Percentiles rank a stretch among this genome's conserved stretches.
Evolutionary conservation across 2,888 invertebrate species (phyloP).

Genomic region (Coenonympha glycerion): DNA sequence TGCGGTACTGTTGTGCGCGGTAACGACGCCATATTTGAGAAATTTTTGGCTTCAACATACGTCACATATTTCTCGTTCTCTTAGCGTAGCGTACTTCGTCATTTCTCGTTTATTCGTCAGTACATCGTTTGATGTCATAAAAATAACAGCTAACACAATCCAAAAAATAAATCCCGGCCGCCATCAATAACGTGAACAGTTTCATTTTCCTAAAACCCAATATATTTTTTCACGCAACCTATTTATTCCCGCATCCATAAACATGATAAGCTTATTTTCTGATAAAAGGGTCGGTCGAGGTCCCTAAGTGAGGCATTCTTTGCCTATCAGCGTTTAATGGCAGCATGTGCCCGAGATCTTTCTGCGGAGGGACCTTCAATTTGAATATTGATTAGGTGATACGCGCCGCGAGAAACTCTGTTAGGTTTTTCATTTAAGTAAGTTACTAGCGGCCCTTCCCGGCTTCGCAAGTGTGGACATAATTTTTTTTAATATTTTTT

Average conservation of each 20-base stretch:
- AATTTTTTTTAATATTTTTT: too few relatives aligned
- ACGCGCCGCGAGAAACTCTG: constrained; percentile 40
- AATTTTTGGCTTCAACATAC: too few relatives aligned
- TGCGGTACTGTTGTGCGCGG: too few relatives aligned
- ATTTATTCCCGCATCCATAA: constrained; percentile 61
- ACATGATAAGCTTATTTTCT: constrained; percentile 71
- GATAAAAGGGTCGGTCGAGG: constrained; percentile 66
- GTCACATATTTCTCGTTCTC: too few relatives aligned
- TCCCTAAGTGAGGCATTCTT: constrained; percentile 69
- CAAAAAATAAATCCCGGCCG: constrained; percentile 1
- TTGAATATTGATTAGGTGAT: constrained; percentile 67
- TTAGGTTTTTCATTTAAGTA: constrained; percentile 49
- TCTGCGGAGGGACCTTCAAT: constrained; percentile 56
- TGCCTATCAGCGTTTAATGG: constrained; percentile 67
- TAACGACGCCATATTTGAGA: too few relatives aligned
- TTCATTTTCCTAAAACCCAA: constrained; percentile 24
- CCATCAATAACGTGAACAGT: constrained; percentile 18
- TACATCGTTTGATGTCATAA: not conserved
- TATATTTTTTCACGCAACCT: constrained; percentile 43
- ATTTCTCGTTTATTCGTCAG: too few relatives aligned
- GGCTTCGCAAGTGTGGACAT: too few relatives aligned
- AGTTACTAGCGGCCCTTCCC: constrained; percentile 36
- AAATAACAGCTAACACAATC: not conserved
- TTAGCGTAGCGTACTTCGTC: too few relatives aligned
- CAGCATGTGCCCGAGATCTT: constrained; percentile 60